These are phyloP conservation scores for Dromococcyx pavoninus DNA, from an alignment of 2,797 vertebrate species.

Conservation along the genomic window DNA sequence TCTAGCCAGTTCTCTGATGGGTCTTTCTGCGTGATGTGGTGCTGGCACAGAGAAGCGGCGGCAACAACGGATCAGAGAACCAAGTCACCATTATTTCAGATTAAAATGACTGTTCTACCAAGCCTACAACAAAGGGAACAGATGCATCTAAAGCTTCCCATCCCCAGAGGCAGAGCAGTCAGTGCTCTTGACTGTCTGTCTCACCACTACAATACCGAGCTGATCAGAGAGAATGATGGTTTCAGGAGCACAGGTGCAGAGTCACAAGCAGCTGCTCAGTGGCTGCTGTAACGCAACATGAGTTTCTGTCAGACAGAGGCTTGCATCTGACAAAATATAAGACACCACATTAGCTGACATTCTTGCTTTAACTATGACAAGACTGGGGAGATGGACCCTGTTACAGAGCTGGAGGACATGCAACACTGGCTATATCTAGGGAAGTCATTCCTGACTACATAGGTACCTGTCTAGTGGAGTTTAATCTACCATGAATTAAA, in stretches of 20 bases:
- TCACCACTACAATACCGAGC: neutral
- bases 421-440: neutral
- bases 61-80: neutral
- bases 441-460: neutral
- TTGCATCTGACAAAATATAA: neutral
- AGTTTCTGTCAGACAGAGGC: neutral
- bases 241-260: neutral
- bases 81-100: neutral
- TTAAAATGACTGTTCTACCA: neutral
- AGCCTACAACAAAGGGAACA: neutral
- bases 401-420: neutral
- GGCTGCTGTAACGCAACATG: neutral
- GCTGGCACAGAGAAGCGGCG: neutral
- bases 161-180: neutral
- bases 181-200: neutral
- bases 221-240: neutral
- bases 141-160: neutral
- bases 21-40: neutral
- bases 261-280: neutral
- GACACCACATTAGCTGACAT: accelerated
- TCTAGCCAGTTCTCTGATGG: neutral
- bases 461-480: neutral
- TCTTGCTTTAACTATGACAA: accelerated
- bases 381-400: neutral
- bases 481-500: neutral